These are phyloP conservation scores for Synanthedon andrenaeformis DNA, from an alignment of 2,888 invertebrate genomes.

Conservation along the genomic window DNA sequence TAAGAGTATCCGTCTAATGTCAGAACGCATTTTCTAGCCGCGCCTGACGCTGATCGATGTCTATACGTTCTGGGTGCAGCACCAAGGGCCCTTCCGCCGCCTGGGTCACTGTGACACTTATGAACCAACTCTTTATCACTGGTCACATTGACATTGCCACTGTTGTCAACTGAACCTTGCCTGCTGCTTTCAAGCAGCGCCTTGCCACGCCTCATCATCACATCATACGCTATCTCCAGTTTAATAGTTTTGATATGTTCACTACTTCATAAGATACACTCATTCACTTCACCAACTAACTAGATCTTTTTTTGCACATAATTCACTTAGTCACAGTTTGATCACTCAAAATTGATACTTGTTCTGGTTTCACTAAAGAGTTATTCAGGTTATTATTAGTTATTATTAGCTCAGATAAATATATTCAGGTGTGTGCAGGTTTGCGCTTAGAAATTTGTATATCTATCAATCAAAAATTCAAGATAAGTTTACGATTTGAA, in stretches of 20 bases:
- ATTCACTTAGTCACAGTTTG: background rate
- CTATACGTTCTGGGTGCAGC: conserved; percentile 46
- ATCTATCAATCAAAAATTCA: conserved; percentile 15
- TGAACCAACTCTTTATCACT: conserved; percentile 74
- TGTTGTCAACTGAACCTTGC: conserved; percentile 61
- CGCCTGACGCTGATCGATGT: conserved; percentile 64
- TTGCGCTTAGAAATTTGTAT: background rate
- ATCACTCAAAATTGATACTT: background rate
- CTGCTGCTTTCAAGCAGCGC: conserved; percentile 59
- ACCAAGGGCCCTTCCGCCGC: conserved; percentile 60
- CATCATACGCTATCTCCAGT: conserved; percentile 54
- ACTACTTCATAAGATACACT: background rate
- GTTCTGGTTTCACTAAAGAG: background rate
- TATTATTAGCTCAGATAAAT: too few species aligned
- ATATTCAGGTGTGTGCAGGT: too few species aligned
- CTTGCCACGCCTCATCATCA: conserved; percentile 63
- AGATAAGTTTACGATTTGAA: conserved; percentile 31
- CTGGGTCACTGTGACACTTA: conserved; percentile 77
- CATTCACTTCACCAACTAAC: background rate
- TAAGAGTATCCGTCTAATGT: conserved; percentile 89
- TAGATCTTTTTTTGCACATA: background rate
- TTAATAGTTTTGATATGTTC: background rate
- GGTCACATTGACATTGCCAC: conserved; percentile 36
- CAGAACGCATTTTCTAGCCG: conserved; percentile 82
- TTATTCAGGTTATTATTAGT: too few species aligned